Percentiles rank a stretch among this genome's conserved stretches.
phyloP scores from a whole-genome alignment of 2,888 invertebrate genomes.

The Hyalella azteca region DNA sequence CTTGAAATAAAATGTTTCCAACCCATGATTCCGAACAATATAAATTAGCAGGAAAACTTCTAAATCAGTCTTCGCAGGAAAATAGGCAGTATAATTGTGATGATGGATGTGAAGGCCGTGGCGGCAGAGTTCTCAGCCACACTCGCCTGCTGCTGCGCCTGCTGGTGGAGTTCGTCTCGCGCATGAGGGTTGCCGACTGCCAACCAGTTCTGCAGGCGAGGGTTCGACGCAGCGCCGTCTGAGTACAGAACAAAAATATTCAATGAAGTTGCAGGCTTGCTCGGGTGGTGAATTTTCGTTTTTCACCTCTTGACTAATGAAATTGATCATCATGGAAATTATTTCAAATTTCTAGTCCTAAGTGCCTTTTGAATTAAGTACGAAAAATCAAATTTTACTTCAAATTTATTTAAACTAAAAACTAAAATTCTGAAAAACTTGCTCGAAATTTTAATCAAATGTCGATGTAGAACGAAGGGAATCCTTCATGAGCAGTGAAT shows the following conservation, averaged over 20 bases:
- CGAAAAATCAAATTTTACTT: not conserved
- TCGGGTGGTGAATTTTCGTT: not conserved
- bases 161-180: not conserved
- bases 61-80: not conserved
- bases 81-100: not conserved
- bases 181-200: not conserved
- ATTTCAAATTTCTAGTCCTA: not conserved
- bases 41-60: not conserved
- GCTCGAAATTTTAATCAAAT: no score
- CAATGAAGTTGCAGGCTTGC: not conserved
- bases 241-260: not conserved
- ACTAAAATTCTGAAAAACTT: not conserved
- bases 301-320: not conserved
- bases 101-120: not conserved
- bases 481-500: no score
- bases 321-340: not conserved
- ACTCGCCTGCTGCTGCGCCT: slow-evolving; percentile 1
- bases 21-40: not conserved
- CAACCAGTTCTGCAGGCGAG: not conserved
- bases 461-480: no score
- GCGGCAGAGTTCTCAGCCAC: not conserved
- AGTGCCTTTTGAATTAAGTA: not conserved
- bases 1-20: not conserved
- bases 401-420: not conserved
- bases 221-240: not conserved